phyloP scores from a whole-genome alignment of 2,113 vertebrate genomes.

The Trogon surrucura region DNA sequence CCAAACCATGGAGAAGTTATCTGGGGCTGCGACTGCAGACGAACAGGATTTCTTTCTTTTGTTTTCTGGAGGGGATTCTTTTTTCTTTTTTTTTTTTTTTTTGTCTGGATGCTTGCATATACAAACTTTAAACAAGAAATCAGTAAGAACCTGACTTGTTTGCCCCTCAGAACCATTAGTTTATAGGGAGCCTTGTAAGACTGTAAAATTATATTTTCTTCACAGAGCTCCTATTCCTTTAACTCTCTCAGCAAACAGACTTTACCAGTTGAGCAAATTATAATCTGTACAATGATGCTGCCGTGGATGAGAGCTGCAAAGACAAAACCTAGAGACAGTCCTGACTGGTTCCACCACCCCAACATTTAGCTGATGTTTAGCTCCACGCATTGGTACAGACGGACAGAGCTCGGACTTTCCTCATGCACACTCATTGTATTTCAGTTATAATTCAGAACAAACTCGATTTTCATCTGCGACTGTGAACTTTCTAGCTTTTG shows the following conservation, averaged over 20 bases:
- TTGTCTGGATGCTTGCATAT: too few species aligned
- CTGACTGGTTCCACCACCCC: not conserved
- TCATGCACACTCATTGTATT: not conserved
- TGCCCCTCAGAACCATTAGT: not conserved
- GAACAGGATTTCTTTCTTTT: not conserved
- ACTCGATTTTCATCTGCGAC: slow-evolving; percentile 28
- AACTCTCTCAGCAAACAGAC: not conserved
- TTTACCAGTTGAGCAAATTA: not conserved
- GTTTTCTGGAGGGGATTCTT: not conserved
- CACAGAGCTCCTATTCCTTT: not conserved
- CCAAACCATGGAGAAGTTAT: not conserved
- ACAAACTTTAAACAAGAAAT: not conserved
- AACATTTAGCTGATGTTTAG: not conserved
- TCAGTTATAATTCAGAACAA: not conserved
- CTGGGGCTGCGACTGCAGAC: not conserved
- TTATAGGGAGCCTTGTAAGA: not conserved
- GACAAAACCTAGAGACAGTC: not conserved
- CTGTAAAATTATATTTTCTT: not conserved
- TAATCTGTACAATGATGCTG: not conserved
- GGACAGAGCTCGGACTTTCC: not conserved
- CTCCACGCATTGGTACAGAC: fast-evolving
- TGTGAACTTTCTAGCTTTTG: slow-evolving; percentile 40
- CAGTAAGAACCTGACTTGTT: not conserved
- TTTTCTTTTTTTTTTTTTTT: too few species aligned
- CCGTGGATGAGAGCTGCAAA: not conserved